These are phyloP conservation scores for Tachyglossus aculeatus DNA, from an alignment of 2,797 vertebrate species.

Conservation along the genomic window DNA sequence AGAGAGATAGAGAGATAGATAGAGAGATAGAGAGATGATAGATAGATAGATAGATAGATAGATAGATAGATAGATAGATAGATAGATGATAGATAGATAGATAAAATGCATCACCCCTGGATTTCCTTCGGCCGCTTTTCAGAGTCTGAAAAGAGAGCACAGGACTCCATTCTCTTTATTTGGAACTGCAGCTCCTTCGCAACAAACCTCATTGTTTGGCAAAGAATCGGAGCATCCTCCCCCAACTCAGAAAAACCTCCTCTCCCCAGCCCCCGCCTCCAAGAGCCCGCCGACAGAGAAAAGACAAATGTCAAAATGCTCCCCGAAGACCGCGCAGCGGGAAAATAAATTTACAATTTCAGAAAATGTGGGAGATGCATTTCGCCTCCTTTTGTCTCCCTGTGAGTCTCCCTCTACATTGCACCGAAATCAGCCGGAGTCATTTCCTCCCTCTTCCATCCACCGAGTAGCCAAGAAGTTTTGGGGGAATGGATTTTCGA, in stretches of 20 bases:
- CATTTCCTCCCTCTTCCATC: too few species aligned
- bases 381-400: not conserved
- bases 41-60: too few species aligned
- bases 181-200: not conserved
- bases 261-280: too few species aligned
- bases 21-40: too few species aligned
- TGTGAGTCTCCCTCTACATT: not conserved
- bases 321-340: not conserved
- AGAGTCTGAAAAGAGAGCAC: too few species aligned
- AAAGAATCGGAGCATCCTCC: not conserved
- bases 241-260: not conserved
- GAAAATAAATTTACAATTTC: not conserved
- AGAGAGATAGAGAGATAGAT: too few species aligned
- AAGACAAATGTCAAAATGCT: not conserved
- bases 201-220: not conserved
- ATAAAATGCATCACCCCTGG: too few species aligned
- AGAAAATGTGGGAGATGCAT: not conserved
- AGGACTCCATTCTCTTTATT: not conserved
- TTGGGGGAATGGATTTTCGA: too few species aligned
- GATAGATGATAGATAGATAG: too few species aligned
- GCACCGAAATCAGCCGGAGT: not conserved
- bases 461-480: too few species aligned
- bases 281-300: not conserved
- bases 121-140: too few species aligned
- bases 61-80: too few species aligned